Percentiles rank a stretch among this genome's conserved stretches.
phyloP scores from a whole-genome alignment of 2,113 vertebrate genomes.

The Leucosticte australis region DNA sequence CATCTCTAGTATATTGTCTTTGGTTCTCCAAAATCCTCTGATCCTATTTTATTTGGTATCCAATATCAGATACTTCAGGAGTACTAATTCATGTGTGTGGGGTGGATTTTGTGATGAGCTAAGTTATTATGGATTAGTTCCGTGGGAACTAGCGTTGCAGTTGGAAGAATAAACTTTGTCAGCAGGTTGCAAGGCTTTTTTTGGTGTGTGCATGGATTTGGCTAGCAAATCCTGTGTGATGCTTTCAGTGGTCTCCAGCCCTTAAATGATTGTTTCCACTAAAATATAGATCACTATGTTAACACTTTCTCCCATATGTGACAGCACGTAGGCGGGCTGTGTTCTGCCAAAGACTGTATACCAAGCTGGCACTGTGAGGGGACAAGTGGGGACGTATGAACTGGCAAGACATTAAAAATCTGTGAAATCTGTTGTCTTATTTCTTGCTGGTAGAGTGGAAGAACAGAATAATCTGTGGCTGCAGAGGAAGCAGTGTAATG shows the following conservation, averaged over 20 bases:
- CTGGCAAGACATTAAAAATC: not conserved
- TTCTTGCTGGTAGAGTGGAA: not conserved
- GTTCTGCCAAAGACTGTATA: not conserved
- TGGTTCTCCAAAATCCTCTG: not conserved
- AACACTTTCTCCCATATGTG: not conserved
- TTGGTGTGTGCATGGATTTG: not conserved
- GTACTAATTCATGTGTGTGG: not conserved
- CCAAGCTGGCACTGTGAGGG: not conserved
- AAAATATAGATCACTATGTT: slow-evolving; percentile 39
- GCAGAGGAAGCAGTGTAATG: not conserved
- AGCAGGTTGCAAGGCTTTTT: not conserved
- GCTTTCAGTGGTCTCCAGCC: not conserved
- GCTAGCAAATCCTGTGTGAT: not conserved
- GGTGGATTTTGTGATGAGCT: not conserved
- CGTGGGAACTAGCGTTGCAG: not conserved
- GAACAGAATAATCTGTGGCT: not conserved
- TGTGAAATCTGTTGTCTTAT: not conserved
- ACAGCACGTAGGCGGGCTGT: not conserved
- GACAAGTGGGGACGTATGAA: not conserved
- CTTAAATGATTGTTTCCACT: slow-evolving; percentile 31
- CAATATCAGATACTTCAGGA: not conserved
- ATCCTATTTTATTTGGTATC: not conserved
- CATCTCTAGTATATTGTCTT: not conserved
- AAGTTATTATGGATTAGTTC: not conserved
- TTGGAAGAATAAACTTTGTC: not conserved